Percentiles rank a stretch among this genome's conserved stretches.
phyloP scores from a whole-genome alignment of 2,888 invertebrate genomes.

The Gastrophysa polygoni region DNA sequence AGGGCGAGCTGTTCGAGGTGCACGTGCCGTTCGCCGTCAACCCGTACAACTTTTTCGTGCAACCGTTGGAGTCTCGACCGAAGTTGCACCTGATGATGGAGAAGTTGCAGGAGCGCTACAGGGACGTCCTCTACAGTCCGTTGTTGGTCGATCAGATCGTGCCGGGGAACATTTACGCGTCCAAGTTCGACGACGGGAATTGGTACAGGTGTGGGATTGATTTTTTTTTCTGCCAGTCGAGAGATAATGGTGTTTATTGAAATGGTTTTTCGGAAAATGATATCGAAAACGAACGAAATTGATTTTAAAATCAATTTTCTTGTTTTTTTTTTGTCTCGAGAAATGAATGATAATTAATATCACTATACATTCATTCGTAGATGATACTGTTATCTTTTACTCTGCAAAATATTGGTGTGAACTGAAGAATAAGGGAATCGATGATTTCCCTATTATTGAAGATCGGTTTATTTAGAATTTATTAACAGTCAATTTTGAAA shows the following conservation, averaged over 20 bases:
- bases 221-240: neutral
- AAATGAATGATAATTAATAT: too few relatives aligned
- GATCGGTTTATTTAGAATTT: too few relatives aligned
- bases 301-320: too few relatives aligned
- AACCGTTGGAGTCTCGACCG: conserved; percentile 58
- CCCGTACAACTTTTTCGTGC: conserved; percentile 75
- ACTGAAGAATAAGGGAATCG: too few relatives aligned
- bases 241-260: neutral
- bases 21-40: conserved; percentile 76
- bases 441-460: too few relatives aligned
- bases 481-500: too few relatives aligned
- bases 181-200: conserved; percentile 67
- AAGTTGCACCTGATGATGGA: conserved; percentile 68
- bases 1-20: conserved; percentile 70
- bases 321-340: too few relatives aligned
- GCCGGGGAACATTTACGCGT: conserved; percentile 72
- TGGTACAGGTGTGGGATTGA: conserved; percentile 72
- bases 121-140: conserved; percentile 60
- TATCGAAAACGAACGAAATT: too few relatives aligned
- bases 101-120: conserved; percentile 68
- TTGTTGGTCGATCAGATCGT: conserved; percentile 49
- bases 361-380: too few relatives aligned
- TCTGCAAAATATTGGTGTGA: too few relatives aligned
- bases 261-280: too few relatives aligned
- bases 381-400: too few relatives aligned